These are phyloP conservation scores for Cantharis rufa DNA, from an alignment of 2,888 invertebrate genomes.

Conservation along the genomic window DNA sequence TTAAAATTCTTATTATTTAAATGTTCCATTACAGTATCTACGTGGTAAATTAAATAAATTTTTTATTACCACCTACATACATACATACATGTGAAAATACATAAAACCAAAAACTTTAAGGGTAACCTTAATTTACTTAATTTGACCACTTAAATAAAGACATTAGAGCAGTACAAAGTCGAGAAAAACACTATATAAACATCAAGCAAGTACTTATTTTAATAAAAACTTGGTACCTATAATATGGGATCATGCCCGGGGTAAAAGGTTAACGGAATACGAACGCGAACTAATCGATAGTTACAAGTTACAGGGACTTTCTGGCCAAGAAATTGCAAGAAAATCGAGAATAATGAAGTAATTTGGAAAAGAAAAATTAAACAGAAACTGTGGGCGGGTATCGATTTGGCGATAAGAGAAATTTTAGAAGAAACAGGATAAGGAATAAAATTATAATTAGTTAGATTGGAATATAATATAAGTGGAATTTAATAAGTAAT, in stretches of 20 bases:
- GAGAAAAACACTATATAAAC: background rate
- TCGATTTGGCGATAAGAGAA: no score
- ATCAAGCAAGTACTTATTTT: background rate
- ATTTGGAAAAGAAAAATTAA: no score
- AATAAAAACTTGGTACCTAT: background rate
- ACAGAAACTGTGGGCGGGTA: no score
- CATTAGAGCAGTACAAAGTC: background rate
- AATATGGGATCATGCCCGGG: background rate
- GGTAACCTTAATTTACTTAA: background rate
- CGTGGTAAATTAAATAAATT: no score
- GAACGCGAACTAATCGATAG: background rate
- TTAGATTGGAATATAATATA: no score
- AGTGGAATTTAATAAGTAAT: no score
- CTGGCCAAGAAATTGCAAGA: background rate
- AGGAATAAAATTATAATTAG: no score
- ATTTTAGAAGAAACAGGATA: no score
- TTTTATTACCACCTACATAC: no score
- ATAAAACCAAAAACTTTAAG: background rate
- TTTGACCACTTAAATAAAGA: background rate
- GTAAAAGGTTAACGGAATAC: background rate
- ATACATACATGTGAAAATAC: background rate
- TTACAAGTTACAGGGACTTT: background rate
- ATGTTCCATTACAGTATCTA: no score
- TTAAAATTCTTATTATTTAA: no score
- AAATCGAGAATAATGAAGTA: no score